These are phyloP conservation scores for Zoanthus sociatus DNA, from an alignment of 92 coral and sea anemone species.

Conservation along the genomic window DNA sequence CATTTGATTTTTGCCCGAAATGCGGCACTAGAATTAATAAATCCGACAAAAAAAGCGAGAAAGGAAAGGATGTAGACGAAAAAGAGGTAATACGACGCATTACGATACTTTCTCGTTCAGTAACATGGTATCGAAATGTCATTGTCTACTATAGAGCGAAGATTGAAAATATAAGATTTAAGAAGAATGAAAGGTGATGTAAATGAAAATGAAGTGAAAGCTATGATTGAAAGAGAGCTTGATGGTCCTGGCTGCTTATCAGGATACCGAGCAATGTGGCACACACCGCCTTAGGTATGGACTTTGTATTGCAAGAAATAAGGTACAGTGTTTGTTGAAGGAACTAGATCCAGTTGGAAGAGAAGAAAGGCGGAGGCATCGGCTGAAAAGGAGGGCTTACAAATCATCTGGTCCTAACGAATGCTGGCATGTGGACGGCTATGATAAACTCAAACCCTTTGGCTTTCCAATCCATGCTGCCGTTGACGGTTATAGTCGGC, in stretches of 20 bases:
- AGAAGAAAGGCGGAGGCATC: conserved; percentile 65
- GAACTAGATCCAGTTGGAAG: conserved; percentile 58
- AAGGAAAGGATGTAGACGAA: neutral
- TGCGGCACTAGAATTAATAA: conserved; percentile 15
- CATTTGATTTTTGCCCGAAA: conserved; percentile 43
- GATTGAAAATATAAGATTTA: conserved; percentile 36
- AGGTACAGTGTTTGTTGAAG: conserved; percentile 54
- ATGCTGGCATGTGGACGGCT: conserved; percentile 66
- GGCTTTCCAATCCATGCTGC: conserved; percentile 58
- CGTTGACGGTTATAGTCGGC: conserved; percentile 60
- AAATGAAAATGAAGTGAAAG: conserved; percentile 7
- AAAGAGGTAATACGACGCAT: conserved; percentile 11
- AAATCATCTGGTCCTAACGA: conserved; percentile 54
- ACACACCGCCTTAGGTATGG: conserved; percentile 62
- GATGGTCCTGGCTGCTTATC: conserved; percentile 60
- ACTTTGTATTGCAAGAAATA: conserved; percentile 52
- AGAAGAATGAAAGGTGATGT: conserved; percentile 41
- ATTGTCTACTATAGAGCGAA: conserved; percentile 48
- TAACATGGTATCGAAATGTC: conserved; percentile 48
- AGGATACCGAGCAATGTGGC: conserved; percentile 67
- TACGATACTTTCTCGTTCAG: conserved; percentile 39
- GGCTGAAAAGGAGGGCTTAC: conserved; percentile 59
- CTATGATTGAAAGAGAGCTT: conserved; percentile 36
- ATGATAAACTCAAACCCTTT: conserved; percentile 56
- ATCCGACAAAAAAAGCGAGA: neutral